Evolutionary conservation across 2,888 invertebrate genomes (phyloP).

Genomic region (Cerceris ruficornis): DNA sequence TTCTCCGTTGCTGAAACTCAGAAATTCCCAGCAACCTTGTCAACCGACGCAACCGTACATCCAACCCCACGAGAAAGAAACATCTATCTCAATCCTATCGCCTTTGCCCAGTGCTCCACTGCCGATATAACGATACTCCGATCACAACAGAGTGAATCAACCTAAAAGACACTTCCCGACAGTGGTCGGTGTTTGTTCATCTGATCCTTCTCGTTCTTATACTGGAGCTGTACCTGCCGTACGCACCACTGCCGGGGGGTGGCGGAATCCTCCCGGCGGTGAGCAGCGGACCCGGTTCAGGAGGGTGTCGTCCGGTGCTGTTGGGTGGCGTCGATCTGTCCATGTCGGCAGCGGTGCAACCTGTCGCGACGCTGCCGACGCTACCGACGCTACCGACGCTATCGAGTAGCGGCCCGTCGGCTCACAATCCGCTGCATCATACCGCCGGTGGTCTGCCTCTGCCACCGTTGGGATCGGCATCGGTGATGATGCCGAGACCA

Average conservation of each 20-base stretch:
- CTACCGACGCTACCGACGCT: constrained; percentile 67
- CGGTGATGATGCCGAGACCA: constrained; percentile 73
- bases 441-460: constrained; percentile 62
- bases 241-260: constrained; percentile 81
- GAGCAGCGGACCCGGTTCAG: constrained; percentile 69
- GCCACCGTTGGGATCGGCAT: constrained; percentile 64
- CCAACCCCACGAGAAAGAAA: no score
- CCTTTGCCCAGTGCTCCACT: no score
- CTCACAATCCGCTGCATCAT: constrained; percentile 66
- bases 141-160: no score
- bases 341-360: constrained; percentile 81
- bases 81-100: no score
- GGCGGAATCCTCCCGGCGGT: constrained; percentile 81
- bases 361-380: constrained; percentile 62
- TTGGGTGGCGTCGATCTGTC: constrained; percentile 80
- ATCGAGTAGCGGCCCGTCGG: constrained; percentile 69
- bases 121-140: no score
- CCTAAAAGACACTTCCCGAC: not conserved
- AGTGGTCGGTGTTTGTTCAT: constrained; percentile 12
- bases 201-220: constrained; percentile 61
- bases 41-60: no score
- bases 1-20: no score
- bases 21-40: no score
- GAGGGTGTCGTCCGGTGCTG: constrained; percentile 77
- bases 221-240: constrained; percentile 81